Conservation (phyloP, 2,888 invertebrate genomes). For the Nomada goodeniana region DNA sequence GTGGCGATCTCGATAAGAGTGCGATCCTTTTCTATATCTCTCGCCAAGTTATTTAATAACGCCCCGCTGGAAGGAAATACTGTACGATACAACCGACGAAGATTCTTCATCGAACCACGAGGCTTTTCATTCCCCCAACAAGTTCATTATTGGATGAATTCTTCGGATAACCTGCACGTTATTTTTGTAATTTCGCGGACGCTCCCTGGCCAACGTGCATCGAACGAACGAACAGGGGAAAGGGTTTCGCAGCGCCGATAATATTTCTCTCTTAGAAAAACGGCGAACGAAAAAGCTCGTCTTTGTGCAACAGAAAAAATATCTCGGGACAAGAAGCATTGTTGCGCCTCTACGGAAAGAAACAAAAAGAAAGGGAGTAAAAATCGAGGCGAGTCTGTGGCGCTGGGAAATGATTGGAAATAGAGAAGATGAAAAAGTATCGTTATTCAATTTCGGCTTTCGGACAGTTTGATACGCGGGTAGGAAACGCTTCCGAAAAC, state of each 20-base stretch:
- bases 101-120: slow-evolving; percentile 17
- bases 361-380: background rate
- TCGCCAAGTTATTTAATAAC: slow-evolving; percentile 41
- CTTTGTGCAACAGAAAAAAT: too few relatives aligned
- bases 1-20: slow-evolving; percentile 3
- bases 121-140: slow-evolving; percentile 30
- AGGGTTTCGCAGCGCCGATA: background rate
- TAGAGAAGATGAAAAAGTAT: background rate
- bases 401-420: too few relatives aligned
- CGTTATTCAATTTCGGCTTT: background rate
- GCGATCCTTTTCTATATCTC: background rate
- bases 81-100: slow-evolving; percentile 34
- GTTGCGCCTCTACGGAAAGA: too few relatives aligned
- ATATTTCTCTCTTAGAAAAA: background rate
- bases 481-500: slow-evolving; percentile 17
- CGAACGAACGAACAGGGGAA: background rate
- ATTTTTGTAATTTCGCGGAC: slow-evolving; percentile 20
- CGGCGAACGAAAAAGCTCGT: background rate
- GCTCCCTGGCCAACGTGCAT: background rate
- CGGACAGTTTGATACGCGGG: background rate
- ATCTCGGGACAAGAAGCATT: too few relatives aligned
- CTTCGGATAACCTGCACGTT: slow-evolving; percentile 19
- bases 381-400: background rate
- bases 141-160: slow-evolving; percentile 50
- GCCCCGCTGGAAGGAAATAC: slow-evolving; percentile 4